Base-by-base conservation (phyloP, 1,140 invertebrate genomes). In the Mactra quadrangularis region DNA sequence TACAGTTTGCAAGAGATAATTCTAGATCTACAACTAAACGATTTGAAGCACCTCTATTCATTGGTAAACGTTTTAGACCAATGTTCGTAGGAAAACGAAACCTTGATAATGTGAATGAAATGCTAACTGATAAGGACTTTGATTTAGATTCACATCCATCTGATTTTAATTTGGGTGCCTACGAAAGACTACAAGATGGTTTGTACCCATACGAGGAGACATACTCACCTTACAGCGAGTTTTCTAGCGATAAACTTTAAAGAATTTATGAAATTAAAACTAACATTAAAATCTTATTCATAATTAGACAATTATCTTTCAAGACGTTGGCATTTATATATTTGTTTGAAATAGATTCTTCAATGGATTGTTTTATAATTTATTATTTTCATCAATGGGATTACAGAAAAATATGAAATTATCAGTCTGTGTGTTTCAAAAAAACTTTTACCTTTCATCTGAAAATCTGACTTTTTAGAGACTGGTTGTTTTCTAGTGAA, bases 11-110 rank as follows among this genome's bases (percentile, higher is more conserved):
- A 7, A 35, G 79, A 13, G 29, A 33, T n/a, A 17, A 47, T 22
- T 38, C 59, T 13, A 9, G 70, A 13, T 52, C 60, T 27, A 55
- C 79, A 29, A 47, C 79, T 6, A 85, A 85, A 77, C 60, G 78
- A 35, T 68, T 75, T 52, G 47, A 71, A 53, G 53, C 71, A 6
- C 78, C 84, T 1, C n/a, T 82, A 29, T 76, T 85, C 57, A 72
- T 82, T 25, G 84, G 78, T 0, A 82, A 85, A 72, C 45, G 85
- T n/a, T 1, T n/a, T 2, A 47, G 70, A 41, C 59, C 74, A 50
- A 47, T 76, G 55, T 76, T 76, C 38, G 35, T 62, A 11, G 74
- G 74, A 47, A 60, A 76, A 41, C 41, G 57, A 50, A 72, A 53
- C 17, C 53, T 50, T 7, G 17, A 25, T 27, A 47, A 72, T 17